Percentiles rank a stretch among this genome's conserved stretches.
Conservation (phyloP, 2,113 vertebrate species). For the Carlito syrichta region DNA sequence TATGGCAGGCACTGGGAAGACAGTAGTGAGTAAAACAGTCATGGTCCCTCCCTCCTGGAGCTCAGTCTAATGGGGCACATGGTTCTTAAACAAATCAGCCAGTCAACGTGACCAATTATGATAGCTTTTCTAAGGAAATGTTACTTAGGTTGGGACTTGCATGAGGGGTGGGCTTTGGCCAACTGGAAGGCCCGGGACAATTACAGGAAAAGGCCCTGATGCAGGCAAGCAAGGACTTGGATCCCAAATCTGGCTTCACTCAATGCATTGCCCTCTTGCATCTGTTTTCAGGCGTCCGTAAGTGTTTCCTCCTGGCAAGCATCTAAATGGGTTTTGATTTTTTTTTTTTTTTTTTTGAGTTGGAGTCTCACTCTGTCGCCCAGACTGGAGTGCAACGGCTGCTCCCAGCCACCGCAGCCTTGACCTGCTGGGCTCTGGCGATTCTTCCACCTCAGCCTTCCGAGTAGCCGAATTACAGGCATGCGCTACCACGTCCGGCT, state of each 20-base stretch:
- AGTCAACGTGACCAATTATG: not conserved
- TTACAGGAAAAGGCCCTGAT: not conserved
- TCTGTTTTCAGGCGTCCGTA: not conserved
- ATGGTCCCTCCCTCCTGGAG: not conserved
- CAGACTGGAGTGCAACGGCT: too few relatives aligned
- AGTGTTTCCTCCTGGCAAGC: not conserved
- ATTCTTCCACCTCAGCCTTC: too few relatives aligned
- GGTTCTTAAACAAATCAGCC: not conserved
- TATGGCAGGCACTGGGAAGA: not conserved
- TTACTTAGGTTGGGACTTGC: not conserved
- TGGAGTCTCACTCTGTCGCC: too few relatives aligned
- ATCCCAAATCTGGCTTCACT: not conserved
- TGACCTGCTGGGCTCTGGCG: too few relatives aligned
- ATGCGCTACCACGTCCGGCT: too few relatives aligned
- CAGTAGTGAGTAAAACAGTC: not conserved
- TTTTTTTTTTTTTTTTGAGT: not conserved
- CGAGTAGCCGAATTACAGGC: too few relatives aligned
- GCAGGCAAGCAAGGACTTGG: not conserved
- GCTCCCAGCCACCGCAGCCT: too few relatives aligned
- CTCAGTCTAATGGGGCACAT: not conserved
- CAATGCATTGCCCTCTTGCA: not conserved
- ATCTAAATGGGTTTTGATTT: not conserved
- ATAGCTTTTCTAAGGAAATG: not conserved
- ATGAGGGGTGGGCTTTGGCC: not conserved
- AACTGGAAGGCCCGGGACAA: not conserved